Evolutionary conservation across 2,113 vertebrate species (phyloP).

Genomic region (Dryoscopus gambensis): DNA sequence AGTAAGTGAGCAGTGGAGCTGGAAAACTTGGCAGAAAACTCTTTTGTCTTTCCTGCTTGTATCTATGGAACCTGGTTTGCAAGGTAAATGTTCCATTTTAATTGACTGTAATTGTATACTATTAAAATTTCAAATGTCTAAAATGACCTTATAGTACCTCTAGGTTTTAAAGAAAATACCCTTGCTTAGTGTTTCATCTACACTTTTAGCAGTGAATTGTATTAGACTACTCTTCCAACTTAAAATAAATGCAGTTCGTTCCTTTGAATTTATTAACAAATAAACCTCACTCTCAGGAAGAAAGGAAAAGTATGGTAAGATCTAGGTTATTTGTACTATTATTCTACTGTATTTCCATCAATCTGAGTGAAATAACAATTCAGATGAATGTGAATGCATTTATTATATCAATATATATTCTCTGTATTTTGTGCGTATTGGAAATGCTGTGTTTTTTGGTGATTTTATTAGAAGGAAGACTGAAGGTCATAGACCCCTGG

Average conservation of each 20-base stretch:
- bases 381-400: not conserved
- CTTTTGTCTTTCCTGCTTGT: not conserved
- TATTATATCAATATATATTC: not conserved
- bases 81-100: constrained; percentile 62
- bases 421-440: not conserved
- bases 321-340: not conserved
- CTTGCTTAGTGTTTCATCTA: not conserved
- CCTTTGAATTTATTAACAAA: not conserved
- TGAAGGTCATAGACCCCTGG: not conserved
- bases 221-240: not conserved
- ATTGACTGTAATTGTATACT: not conserved
- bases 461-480: not conserved
- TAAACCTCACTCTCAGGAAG: not conserved
- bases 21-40: not conserved
- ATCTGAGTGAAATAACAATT: not conserved
- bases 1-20: constrained; percentile 5
- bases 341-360: not conserved
- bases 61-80: not conserved
- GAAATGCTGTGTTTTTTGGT: not conserved
- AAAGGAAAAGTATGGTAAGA: not conserved
- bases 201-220: not conserved
- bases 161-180: not conserved
- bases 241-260: not conserved
- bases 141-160: not conserved
- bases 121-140: not conserved